These are phyloP conservation scores for Hestina assimilis DNA, from an alignment of 1,140 invertebrate species.

Conservation along the genomic window DNA sequence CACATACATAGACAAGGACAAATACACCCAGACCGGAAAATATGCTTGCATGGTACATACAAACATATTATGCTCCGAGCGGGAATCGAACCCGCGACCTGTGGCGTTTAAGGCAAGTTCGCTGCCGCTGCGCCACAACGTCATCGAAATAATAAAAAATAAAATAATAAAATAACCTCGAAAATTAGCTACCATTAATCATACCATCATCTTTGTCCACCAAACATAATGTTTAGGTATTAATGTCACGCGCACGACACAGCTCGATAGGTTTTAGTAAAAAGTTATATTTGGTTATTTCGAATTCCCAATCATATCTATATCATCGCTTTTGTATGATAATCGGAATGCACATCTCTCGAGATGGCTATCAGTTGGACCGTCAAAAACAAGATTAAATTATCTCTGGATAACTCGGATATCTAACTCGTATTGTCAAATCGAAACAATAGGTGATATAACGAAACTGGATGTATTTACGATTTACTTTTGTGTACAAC, in stretches of 20 bases:
- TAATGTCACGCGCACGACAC: slow-evolving; percentile 5
- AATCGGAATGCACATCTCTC: slow-evolving; percentile 30
- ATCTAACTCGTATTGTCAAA: slow-evolving; percentile 37
- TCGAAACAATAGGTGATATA: slow-evolving; percentile 54
- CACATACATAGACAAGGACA: too few species aligned
- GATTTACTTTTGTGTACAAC: too few species aligned
- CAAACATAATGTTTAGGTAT: slow-evolving; percentile 2
- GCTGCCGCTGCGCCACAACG: too few species aligned
- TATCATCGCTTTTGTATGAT: slow-evolving; percentile 35
- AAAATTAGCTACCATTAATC: too few species aligned
- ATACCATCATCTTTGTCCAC: not conserved
- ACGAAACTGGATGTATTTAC: too few species aligned
- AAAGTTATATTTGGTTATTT: slow-evolving; percentile 9
- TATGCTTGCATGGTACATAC: too few species aligned
- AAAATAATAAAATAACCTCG: too few species aligned
- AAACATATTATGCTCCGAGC: too few species aligned
- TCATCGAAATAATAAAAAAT: too few species aligned
- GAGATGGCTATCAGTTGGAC: slow-evolving; percentile 27
- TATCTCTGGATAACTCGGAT: slow-evolving; percentile 34
- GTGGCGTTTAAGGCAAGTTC: too few species aligned
- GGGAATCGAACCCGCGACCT: too few species aligned
- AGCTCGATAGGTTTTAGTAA: slow-evolving; percentile 5
- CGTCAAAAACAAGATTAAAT: slow-evolving; percentile 33
- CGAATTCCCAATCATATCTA: slow-evolving; percentile 14
- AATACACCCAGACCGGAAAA: too few species aligned